Conservation (phyloP, 1,140 invertebrate genomes). For the Drosophila sp. region DNA sequence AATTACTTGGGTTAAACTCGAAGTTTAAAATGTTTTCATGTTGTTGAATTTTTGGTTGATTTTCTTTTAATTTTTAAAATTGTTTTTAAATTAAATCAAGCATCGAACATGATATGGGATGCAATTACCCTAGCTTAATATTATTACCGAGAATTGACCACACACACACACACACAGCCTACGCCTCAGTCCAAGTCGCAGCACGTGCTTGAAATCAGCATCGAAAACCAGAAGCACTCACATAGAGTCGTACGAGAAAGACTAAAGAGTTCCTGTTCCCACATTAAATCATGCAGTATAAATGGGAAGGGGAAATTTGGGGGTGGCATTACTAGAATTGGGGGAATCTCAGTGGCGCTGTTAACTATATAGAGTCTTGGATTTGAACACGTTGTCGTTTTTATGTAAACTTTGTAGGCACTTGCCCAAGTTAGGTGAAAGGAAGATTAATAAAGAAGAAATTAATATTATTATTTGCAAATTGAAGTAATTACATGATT, state of each 20-base stretch:
- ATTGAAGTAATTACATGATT: too few relatives aligned
- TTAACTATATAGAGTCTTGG: neutral
- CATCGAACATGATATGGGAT: conserved; percentile 38
- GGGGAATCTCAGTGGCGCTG: conserved; percentile 29
- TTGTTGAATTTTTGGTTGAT: conserved; percentile 48
- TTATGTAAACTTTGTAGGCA: neutral
- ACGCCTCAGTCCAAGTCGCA: neutral
- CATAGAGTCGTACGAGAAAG: neutral
- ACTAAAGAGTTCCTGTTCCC: conserved; percentile 39
- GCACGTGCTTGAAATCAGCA: conserved; percentile 52
- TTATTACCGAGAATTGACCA: conserved; percentile 30
- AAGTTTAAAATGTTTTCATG: conserved; percentile 65
- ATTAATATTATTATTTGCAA: too few relatives aligned
- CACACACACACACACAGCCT: neutral
- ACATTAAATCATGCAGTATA: conserved; percentile 69
- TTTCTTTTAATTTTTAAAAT: conserved; percentile 71
- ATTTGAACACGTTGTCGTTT: neutral
- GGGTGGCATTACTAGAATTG: neutral
- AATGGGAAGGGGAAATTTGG: conserved; percentile 2
- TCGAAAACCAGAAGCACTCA: neutral
- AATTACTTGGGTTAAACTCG: conserved; percentile 77
- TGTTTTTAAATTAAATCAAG: conserved; percentile 80
- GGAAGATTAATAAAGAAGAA: too few relatives aligned
- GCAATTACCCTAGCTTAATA: conserved; percentile 35
- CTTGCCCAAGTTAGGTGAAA: too few relatives aligned